Evolutionary conservation across 2,797 vertebrate genomes (phyloP).

Genomic region (Danionella dracula): DNA sequence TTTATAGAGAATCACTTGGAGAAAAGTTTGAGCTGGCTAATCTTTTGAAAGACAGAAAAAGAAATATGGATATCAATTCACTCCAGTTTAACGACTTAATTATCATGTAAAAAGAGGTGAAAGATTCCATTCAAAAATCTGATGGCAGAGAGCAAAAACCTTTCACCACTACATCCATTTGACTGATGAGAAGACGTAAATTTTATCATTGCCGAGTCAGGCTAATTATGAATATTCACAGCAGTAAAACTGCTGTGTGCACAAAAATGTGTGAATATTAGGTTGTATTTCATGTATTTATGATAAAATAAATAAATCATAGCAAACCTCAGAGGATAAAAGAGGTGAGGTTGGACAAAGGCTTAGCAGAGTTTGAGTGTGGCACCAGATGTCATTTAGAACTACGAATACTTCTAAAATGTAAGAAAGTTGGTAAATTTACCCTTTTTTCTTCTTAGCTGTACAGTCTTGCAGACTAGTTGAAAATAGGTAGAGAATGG

Average conservation of each 20-base stretch:
- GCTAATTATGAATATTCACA: conserved; percentile 72
- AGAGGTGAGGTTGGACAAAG: too few relatives aligned
- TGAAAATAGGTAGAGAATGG: too few relatives aligned
- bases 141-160: conserved; percentile 29
- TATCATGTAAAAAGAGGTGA: conserved; percentile 55
- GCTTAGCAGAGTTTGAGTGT: too few relatives aligned
- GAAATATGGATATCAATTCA: conserved; percentile 33
- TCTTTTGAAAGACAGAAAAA: not conserved
- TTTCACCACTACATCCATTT: conserved; percentile 39
- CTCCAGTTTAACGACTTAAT: conserved; percentile 56
- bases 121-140: conserved; percentile 57
- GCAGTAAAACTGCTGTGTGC: conserved; percentile 46
- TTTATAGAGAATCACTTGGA: too few relatives aligned
- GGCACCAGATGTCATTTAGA: too few relatives aligned
- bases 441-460: too few relatives aligned
- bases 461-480: too few relatives aligned
- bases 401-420: too few relatives aligned
- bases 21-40: too few relatives aligned
- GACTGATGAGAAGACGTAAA: conserved; percentile 63
- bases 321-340: not conserved
- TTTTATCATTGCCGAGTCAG: conserved; percentile 63
- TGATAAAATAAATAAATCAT: too few relatives aligned
- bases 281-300: conserved; percentile 66
- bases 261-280: conserved; percentile 56
- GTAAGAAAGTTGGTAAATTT: too few relatives aligned